A percentile compares a stretch with the other conserved stretches of the same genome.
Conservation (phyloP, 2,888 invertebrate species). For the Laothoe populi region DNA sequence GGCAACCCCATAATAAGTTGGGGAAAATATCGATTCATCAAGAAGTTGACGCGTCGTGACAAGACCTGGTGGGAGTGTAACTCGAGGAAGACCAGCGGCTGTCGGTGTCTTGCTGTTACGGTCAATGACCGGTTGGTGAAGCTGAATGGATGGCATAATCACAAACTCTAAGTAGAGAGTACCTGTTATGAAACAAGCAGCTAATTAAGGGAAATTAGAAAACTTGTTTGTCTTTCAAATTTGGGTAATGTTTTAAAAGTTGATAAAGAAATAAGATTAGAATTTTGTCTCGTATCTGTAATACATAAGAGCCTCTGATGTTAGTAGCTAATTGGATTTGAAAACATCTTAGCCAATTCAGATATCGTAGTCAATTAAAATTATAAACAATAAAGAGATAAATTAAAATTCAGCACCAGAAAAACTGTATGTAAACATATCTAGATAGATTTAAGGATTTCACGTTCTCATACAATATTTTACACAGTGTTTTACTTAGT, state of each 20-base stretch:
- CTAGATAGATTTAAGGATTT: too few relatives aligned
- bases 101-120: conserved; percentile 70
- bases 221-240: neutral
- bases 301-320: neutral
- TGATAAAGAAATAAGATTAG: neutral
- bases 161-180: conserved; percentile 35
- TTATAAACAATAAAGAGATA: neutral
- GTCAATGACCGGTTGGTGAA: conserved; percentile 65
- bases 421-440: too few relatives aligned
- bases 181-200: neutral
- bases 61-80: conserved; percentile 79
- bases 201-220: neutral
- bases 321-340: neutral
- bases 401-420: neutral
- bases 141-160: conserved; percentile 73
- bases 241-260: neutral
- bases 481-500: too few relatives aligned
- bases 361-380: neutral
- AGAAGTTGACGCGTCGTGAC: conserved; percentile 61
- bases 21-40: conserved; percentile 73
- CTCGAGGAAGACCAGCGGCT: conserved; percentile 61
- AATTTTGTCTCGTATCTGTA: neutral
- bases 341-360: neutral
- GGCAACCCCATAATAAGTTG: conserved; percentile 72
- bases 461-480: too few relatives aligned